Percentiles rank a stretch among this genome's conserved stretches.
These are phyloP conservation scores for Palythoa grandiflora DNA, from an alignment of 92 coral and sea anemone genomes.

Conservation along the genomic window DNA sequence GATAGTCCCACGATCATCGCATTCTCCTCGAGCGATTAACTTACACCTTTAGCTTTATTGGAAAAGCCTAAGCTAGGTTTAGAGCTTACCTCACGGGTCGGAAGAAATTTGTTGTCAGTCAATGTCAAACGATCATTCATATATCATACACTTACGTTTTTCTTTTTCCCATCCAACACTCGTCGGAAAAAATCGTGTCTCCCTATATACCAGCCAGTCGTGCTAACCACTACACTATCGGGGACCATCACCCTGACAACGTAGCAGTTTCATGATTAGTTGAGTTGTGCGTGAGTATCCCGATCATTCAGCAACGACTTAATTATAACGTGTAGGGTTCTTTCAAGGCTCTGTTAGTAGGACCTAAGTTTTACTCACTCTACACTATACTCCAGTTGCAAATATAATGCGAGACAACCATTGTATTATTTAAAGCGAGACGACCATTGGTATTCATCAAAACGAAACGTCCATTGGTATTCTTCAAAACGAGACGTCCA, in stretches of 20 bases:
- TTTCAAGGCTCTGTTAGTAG: neutral
- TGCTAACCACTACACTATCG: no score
- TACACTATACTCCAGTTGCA: neutral
- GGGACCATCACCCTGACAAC: no score
- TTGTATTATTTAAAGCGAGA: no score
- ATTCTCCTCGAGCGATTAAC: slow-evolving; percentile 13
- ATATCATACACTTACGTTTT: no score
- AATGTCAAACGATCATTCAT: neutral
- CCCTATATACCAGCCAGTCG: no score
- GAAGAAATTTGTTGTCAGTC: neutral
- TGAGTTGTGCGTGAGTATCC: no score
- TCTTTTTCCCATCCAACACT: no score
- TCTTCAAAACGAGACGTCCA: no score
- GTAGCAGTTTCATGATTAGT: no score
- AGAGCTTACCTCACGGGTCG: neutral
- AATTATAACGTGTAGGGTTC: neutral
- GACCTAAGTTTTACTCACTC: neutral
- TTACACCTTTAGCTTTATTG: slow-evolving; percentile 6
- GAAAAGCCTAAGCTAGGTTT: slow-evolving; percentile 13
- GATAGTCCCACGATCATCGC: neutral
- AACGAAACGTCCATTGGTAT: no score
- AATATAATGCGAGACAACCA: neutral
- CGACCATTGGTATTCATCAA: no score
- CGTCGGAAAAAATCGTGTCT: no score
- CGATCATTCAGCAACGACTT: neutral